Base-by-base conservation (phyloP, 1,140 invertebrate species). In the Diploscapter pachys region DNA sequence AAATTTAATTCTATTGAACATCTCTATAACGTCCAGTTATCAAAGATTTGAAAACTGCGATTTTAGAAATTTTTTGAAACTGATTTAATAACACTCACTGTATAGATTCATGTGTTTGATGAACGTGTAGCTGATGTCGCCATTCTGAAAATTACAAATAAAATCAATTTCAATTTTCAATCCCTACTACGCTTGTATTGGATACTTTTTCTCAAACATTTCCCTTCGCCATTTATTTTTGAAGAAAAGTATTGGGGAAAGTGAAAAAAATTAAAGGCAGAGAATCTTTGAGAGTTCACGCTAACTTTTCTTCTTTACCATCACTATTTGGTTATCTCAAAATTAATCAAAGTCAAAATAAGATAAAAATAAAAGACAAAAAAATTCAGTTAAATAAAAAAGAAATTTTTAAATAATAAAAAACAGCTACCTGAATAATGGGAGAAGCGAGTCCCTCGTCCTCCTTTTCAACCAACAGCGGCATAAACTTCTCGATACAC, bases 71-170 rank as follows among this genome's bases (percentile, higher is more conserved):
- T n/a, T n/a, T n/a, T n/a, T n/a, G n/a, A n/a, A n/a, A n/a, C n/a
- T n/a, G n/a, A n/a, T n/a, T n/a, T n/a, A 74, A 72, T 57, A 52
- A 55, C 51, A 79, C 71, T 74, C 82, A 88, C 88, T 80, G 81
- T 98, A 99, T 6, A 99, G 87, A 87, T 99, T 99, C 85, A 96
- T 98, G 80, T 96, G 95, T 88, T 99, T 99, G 72, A 99, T 98
- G 85, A 95, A 99, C 9, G 95, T 91, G 85, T 97, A 99, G 51
- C 94, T 97, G 78, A 92, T 92, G 79, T 96, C 94, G 5, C 90
- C 89, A 8, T 93, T 94, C 87, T 95, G 93, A 31, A 31, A 31
- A 31, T 31, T 31, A 31, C 31, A 31, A 31, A 31, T 31, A 31
- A 31, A 31, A 31, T 31, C n/a, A 31, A 31, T 31, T 31, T 31